Base-by-base conservation (phyloP, 2,797 vertebrate species). In the Sebastes taczanowskii region DNA sequence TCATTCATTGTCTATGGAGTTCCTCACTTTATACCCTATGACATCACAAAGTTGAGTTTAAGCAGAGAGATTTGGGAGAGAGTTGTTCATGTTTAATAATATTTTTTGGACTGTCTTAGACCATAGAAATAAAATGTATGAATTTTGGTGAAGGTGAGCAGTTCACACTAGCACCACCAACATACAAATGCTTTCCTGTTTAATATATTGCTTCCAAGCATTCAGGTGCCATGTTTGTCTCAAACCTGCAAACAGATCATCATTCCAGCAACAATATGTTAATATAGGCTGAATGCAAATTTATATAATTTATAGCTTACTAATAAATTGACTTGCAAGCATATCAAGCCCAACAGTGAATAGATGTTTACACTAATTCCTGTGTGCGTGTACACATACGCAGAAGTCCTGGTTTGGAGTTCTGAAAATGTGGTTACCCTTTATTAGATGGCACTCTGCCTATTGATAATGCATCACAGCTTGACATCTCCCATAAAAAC, bases 381-480 rank as follows among this genome's bases (percentile, higher is more conserved):
- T 71, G 67, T 25, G 55, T 62, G 79, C 6, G 18, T 71, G 82
- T 78, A 38, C 71, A 74, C 77, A 83, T 58, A 82, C 80, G 14
- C 73, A 81, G 23, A 85, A 78, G 78, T 90, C 87, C 88, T 81
- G 78, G 69, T 91, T 91, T 80, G 69, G 79, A 86, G 71, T 84
- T 88, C 89, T 88, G 75, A 88, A 90, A 92, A 92, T 91, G 89
- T 86, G 87, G 86, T 82, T 91, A 86, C 74, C 88, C 91, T 94
- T 94, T 93, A 94, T 92, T 91, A 91, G 90, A 91, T 94, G 93
- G 94, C 91, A 90, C 82, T 79, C 78, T 92, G 94, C 91, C 93
- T 88, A 91, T 92, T 94, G 93, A 94, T 93, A 93, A 94, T 93
- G 91, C 93, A 92, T 89, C 91, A 94, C 91, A 92, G 93, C 94